Base-by-base conservation (phyloP, 2,113 vertebrate species). In the Castor canadensis region DNA sequence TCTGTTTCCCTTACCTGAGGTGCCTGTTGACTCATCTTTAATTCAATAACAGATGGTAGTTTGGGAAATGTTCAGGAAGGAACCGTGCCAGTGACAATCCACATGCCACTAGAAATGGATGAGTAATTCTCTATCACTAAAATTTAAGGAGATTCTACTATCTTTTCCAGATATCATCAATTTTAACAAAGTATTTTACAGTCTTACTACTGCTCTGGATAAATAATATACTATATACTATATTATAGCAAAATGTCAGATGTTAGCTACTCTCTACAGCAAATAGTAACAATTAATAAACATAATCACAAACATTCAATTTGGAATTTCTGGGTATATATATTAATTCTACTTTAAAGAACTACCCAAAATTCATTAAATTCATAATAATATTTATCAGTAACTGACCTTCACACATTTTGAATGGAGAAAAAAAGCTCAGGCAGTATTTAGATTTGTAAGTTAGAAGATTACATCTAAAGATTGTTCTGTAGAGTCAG, bases 11-110 rank as follows among this genome's bases (percentile, higher is more conserved):
- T 97, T 92, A 49, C 90, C 96, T 97, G 85, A 96, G 81, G 52
- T 58, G 75, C 26, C 80, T 96, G 95, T 98, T 90, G 32, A 95
- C 93, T 98, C 97, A 90, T 88, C 72, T 96, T 97, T 93, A 96
- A 87, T 92, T 97, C 97, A 87, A 69, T 93, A 97, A 93, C 83
- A 97, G 60, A 93, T 77, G 84, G 89, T 97, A 87, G 95, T 95
- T 76, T 17, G 71, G 81, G 95, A 94, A 92, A 96, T 93, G 84
- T 95, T 97, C 94, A 94, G 64, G 56, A 86, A 81, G 87, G 43
- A 91, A 67, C 28, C 10, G 28, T 91, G 79, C 76, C 95, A 97
- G 3, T 35, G 75, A 96, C 93, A 97, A 94, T 85, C 8, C 80
- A 58, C 9, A 35, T 24, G 47, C 40, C 54, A 66, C 43, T 73